phyloP scores from a whole-genome alignment of 2,797 vertebrate species.

The Sciaenops ocellatus region DNA sequence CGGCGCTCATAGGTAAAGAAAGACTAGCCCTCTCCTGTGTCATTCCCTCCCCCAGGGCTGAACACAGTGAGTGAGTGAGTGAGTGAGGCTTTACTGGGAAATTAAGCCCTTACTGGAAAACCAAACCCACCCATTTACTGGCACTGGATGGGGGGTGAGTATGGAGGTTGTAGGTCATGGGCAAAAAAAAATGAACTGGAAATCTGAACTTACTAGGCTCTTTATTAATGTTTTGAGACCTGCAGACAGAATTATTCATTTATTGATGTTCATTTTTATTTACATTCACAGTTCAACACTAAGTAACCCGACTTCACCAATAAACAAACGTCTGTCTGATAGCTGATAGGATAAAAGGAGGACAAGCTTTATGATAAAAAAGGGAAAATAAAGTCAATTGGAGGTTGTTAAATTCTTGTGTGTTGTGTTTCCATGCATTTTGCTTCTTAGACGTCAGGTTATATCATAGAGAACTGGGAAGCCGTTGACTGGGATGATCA shows the following conservation, averaged over 20 bases:
- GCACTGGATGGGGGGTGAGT: conserved; percentile 53
- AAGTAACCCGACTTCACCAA: not conserved
- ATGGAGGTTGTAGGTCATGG: not conserved
- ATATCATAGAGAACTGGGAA: too few species aligned
- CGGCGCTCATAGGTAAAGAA: conserved; percentile 58
- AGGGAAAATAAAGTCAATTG: too few species aligned
- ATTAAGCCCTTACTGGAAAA: conserved; percentile 82
- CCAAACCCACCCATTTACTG: conserved; percentile 76
- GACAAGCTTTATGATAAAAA: not conserved
- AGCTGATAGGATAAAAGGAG: not conserved
- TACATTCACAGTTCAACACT: not conserved
- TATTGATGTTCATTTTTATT: not conserved
- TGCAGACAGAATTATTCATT: not conserved
- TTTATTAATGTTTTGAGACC: conserved; percentile 27
- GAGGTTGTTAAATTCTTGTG: too few species aligned
- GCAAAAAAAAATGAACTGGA: conserved; percentile 28
- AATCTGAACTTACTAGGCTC: conserved; percentile 27
- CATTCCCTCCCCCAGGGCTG: conserved; percentile 74
- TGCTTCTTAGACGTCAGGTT: not conserved
- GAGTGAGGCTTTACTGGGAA: conserved; percentile 72
- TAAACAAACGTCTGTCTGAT: not conserved
- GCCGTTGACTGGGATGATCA: too few species aligned
- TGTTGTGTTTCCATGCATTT: too few species aligned
- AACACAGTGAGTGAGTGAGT: conserved; percentile 47
- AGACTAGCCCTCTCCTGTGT: conserved; percentile 74